Evolutionary conservation across 2,888 invertebrate species (phyloP), one percentile per base, ranked within the genome.

Genomic region (Xanthorhoe spadicearia): DNA sequence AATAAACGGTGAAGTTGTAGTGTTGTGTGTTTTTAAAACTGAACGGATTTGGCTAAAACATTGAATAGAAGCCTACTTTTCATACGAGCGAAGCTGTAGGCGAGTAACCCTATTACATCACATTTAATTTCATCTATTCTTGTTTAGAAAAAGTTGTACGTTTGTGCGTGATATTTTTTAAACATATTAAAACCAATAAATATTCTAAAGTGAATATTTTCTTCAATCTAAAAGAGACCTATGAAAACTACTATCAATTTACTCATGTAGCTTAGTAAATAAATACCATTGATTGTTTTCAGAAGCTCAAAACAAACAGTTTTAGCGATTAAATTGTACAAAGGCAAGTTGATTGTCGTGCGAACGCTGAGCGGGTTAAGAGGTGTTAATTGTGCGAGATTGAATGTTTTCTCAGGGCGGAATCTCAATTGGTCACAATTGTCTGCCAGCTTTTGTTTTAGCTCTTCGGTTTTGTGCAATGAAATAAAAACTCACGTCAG

Each of bases 351-450:
- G 88, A 93, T 93, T 92, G 90, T 82, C 93, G 93, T 93, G 93
- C 90, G 93, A 93, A 91, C 92, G 83, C 57, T 77, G 86, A 86
- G 77, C 90, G 93, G 93, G 93, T 93, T 93, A 93, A 93, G 89
- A 93, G 93, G 93, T 93, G 93, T 93, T 93, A 93, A 93, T 93
- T 93, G 93, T 88, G 83, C 85, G 90, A 91, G 93, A 93, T 93
- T 93, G 93, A 91, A 92, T 93, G 93, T 93, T 93, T 92, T 93
- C 92, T 90, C 90, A 90, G 92, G 90, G 88, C 90, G 86, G 87
- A 91, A 88, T 87, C 85, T 90, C 88, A 93, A 93, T 93, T 93
- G 92, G 81, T 87, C 85, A 85, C 91, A 93, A 92, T 93, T 92
- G 90, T 81, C 81, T 79, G 84, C 72, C 72, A 72, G 79, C 69